Conservation (phyloP, 2,888 invertebrate species). For the Epistrophe eligans region DNA sequence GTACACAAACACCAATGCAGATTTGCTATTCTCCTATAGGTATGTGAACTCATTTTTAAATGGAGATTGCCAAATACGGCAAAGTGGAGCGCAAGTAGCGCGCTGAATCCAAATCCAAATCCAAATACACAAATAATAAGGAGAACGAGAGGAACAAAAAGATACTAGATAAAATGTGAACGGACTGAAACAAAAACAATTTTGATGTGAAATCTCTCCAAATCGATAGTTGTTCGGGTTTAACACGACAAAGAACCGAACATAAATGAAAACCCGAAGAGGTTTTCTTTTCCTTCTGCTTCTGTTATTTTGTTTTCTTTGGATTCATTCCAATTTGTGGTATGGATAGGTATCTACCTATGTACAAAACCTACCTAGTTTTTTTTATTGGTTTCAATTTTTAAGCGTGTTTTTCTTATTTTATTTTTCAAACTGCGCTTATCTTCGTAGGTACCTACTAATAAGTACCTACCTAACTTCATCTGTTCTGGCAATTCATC, state of each 20-base stretch:
- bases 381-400: background rate
- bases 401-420: background rate
- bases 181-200: constrained; percentile 48
- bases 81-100: constrained; percentile 54
- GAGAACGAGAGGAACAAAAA: constrained; percentile 29
- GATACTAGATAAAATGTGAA: constrained; percentile 23
- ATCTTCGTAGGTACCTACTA: too few species aligned
- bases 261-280: constrained; percentile 10
- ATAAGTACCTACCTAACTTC: too few species aligned
- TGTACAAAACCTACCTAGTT: too few species aligned
- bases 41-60: constrained; percentile 14
- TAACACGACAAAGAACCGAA: background rate
- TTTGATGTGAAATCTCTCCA: constrained; percentile 45
- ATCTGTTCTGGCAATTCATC: too few species aligned
- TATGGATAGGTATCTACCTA: too few species aligned
- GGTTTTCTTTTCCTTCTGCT: background rate
- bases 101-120: constrained; percentile 28
- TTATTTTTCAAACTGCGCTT: background rate
- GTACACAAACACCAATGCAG: constrained; percentile 6
- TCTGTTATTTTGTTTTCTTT: constrained; percentile 15
- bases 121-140: background rate
- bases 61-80: constrained; percentile 61
- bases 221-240: constrained; percentile 65
- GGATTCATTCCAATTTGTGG: constrained; percentile 8
- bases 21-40: background rate